phyloP scores from a whole-genome alignment of 2,113 vertebrate species.

The Candoia aspera region DNA sequence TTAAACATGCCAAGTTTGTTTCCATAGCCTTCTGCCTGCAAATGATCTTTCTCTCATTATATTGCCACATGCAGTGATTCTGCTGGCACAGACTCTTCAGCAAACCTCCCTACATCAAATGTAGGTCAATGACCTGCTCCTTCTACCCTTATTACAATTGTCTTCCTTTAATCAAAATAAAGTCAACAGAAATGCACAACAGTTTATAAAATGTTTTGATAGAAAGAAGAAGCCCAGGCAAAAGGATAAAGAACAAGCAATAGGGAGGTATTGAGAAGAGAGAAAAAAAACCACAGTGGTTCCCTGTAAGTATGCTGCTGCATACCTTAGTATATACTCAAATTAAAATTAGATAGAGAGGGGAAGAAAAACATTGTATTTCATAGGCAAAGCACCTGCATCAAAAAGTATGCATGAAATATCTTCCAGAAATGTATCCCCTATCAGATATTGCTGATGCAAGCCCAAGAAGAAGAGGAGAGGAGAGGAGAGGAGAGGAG shows the following conservation, averaged over 20 bases:
- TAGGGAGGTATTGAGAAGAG: background rate
- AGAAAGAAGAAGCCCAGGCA: background rate
- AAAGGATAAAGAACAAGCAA: background rate
- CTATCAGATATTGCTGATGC: background rate
- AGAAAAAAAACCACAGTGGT: background rate
- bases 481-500: too few species aligned
- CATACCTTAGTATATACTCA: background rate
- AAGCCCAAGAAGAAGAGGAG: background rate
- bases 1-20: slow-evolving; percentile 75
- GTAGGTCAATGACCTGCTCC: background rate
- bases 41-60: slow-evolving; percentile 14
- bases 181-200: slow-evolving; percentile 13
- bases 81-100: background rate
- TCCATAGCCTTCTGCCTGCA: slow-evolving; percentile 50
- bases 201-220: background rate
- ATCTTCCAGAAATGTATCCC: background rate
- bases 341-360: background rate
- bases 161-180: slow-evolving; percentile 35
- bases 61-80: slow-evolving; percentile 10
- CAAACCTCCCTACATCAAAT: background rate
- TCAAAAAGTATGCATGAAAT: background rate
- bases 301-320: background rate
- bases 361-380: background rate
- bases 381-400: background rate
- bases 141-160: background rate